Base-by-base conservation (phyloP, 2,797 vertebrate species). In the Champsocephalus gunnari region DNA sequence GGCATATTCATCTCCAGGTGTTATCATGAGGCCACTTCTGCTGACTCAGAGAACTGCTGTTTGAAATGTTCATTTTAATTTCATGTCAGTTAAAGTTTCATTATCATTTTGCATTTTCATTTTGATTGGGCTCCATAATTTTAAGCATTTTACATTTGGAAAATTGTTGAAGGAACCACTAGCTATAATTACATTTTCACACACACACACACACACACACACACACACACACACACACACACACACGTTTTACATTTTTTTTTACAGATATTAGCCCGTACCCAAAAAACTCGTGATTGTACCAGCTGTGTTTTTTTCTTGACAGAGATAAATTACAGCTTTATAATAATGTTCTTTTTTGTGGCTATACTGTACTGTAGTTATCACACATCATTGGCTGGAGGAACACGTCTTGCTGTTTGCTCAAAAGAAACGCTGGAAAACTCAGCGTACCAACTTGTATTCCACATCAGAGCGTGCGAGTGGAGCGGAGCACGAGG, bases 1-100 rank as follows among this genome's bases (percentile, higher is more conserved):
- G 57, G 68, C 63, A 75, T 34, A 70, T 28, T 48, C 47, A 34
- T 7, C 16, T 67, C 80, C 84, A 80, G 79, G 71, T 81, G 62
- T 62, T 77, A 17, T 24, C 32, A 60, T 34, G 43, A 77, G 59
- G 28, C 53, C 49, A 43, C 69, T 69, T 62, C 45, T 75, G 79
- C 9, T 71, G 63, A 69, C 44, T 66, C 32, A 50, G 75, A 80
- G 73, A 77, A 63, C 49, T 61, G 59, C 49, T 19, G 34, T 34
- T 55, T 48, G 34, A 38, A 38, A 38, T 38, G 34, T 38, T 38
- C 34, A 44, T 59, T 32, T 59, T 9, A 14, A 24, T 51, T 54
- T 21, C 44, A 48, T 17, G 34, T 53, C 34, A 19, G 32, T 28
- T 28, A 28, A 28, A 28, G 24, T 28, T 70, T 34, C 43, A 14